Base-by-base conservation (phyloP, 2,113 vertebrate species). In the Leptobrachium leishanense region DNA sequence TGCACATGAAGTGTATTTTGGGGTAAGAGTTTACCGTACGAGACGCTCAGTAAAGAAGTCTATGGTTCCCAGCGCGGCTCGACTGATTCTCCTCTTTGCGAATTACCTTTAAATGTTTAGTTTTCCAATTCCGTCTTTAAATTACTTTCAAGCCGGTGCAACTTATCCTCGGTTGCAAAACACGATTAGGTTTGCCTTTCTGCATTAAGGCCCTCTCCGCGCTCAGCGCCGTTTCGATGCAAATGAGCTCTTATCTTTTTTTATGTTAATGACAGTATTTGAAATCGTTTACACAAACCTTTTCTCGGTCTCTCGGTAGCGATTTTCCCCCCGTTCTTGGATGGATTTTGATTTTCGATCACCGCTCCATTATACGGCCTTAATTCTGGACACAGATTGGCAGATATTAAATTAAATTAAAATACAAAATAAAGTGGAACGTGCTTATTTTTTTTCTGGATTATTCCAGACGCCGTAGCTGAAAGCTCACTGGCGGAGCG, bases 401-500 rank as follows among this genome's bases (percentile, higher is more conserved):
- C 43, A 41, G 73, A 75, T 75, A 75, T 66, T 66, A 53, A 75
- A 64, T 75, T 75, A 62, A 75, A 75, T 75, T 75, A 75, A 63
- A 74, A 74, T 65, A 75, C 63, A 50, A 75, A 75, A 65, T 65
- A 75, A 65, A 65, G 53, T 50, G 46, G 64, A 10, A 31, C 6
- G 20, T 0, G 11, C 59, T 1, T 6, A 12, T 75, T 43, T 75
- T 11, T 65, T 43, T 75, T 41, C 44, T 40, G 44, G 41, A 65
- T 3, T 15, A n/a, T 8, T 9, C 59, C 11, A 1, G 12, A 57
- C 39, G 4, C 15, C 2, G 42, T 64, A 1, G 20, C 2, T 40
- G 11, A 50, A 50, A 50, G 46, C 46, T 50, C 46, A 50, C 4
- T 50, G 8, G 8, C 8, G 8, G 0, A 50, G 46, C 46, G 8